These are phyloP conservation scores for Neoseiulus cucumeris DNA, from an alignment of 1,140 invertebrate genomes.

Conservation along the genomic window DNA sequence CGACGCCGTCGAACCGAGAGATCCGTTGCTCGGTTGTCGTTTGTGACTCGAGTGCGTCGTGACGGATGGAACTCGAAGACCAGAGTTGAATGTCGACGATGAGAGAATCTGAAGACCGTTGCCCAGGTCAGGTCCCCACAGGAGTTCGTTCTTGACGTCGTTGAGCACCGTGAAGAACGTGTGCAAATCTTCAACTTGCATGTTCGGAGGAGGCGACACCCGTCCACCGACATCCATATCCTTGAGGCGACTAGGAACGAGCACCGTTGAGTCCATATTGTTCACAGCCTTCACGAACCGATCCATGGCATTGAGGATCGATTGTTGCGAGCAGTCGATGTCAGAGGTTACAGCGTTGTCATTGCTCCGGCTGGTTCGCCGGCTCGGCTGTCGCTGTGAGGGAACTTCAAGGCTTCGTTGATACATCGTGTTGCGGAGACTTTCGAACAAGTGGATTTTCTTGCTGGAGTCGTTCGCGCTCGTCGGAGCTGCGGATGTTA, in stretches of 20 bases:
- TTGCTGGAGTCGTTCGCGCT: neutral
- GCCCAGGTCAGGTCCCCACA: slow-evolving; percentile 39
- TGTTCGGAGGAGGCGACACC: neutral
- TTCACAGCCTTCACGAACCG: slow-evolving; percentile 65
- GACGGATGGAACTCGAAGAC: slow-evolving; percentile 10
- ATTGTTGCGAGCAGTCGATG: slow-evolving; percentile 36
- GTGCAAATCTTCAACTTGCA: slow-evolving; percentile 43
- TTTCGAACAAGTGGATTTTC: neutral
- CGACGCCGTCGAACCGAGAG: slow-evolving; percentile 6
- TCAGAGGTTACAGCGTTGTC: neutral
- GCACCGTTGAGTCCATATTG: slow-evolving; percentile 70
- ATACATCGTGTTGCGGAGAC: neutral
- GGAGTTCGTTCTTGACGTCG: slow-evolving; percentile 53
- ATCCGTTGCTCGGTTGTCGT: slow-evolving; percentile 17
- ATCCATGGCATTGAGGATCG: slow-evolving; percentile 67
- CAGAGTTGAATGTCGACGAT: too few relatives aligned
- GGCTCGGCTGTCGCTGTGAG: neutral
- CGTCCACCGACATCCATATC: slow-evolving; percentile 37
- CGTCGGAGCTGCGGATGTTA: neutral
- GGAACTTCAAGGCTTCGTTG: slow-evolving; percentile 7
- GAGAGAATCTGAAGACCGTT: neutral
- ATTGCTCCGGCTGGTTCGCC: neutral
- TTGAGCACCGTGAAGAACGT: slow-evolving; percentile 61
- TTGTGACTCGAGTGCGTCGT: slow-evolving; percentile 16
- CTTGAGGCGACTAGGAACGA: slow-evolving; percentile 65